Evolutionary conservation across 2,797 vertebrate species (phyloP).

Genomic region (Myripristis jacobus): DNA sequence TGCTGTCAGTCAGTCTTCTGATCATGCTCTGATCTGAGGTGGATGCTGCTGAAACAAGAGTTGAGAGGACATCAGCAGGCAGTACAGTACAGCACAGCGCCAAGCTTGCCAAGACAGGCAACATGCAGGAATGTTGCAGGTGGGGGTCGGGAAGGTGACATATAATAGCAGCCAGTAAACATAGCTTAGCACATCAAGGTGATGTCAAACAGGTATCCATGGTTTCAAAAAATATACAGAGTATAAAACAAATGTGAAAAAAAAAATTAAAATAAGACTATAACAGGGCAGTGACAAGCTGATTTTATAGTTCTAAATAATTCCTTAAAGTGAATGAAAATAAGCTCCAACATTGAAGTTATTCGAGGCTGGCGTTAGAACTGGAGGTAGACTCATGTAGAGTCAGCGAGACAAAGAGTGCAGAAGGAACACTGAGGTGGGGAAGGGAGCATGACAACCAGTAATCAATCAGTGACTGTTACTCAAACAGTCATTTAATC

Average conservation of each 20-base stretch:
- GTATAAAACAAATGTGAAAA: slow-evolving; percentile 65
- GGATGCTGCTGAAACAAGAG: slow-evolving; percentile 30
- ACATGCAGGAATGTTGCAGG: slow-evolving; percentile 76
- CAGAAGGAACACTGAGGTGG: slow-evolving; percentile 20
- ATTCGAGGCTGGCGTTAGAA: slow-evolving; percentile 35
- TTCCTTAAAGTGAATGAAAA: slow-evolving; percentile 62
- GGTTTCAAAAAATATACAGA: slow-evolving; percentile 79
- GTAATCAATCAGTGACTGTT: not conserved
- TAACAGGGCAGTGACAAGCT: slow-evolving; percentile 82
- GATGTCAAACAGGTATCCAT: slow-evolving; percentile 72
- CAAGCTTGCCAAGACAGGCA: slow-evolving; percentile 48
- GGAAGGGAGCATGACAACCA: slow-evolving; percentile 38
- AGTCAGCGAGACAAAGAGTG: slow-evolving; percentile 35
- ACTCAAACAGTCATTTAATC: not conserved
- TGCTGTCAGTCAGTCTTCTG: slow-evolving; percentile 23
- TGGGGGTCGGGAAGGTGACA: slow-evolving; percentile 60
- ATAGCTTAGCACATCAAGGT: slow-evolving; percentile 83
- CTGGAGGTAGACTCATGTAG: slow-evolving; percentile 40
- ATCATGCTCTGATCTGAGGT: slow-evolving; percentile 9
- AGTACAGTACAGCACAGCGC: slow-evolving; percentile 24
- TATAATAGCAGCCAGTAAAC: slow-evolving; percentile 86
- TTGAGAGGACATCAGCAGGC: slow-evolving; percentile 2
- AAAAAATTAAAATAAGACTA: slow-evolving; percentile 51
- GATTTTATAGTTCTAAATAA: slow-evolving; percentile 65
- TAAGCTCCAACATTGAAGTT: slow-evolving; percentile 50